Evolutionary conservation across 2,888 invertebrate species (phyloP).

Genomic region (Tyria jacobaeae): DNA sequence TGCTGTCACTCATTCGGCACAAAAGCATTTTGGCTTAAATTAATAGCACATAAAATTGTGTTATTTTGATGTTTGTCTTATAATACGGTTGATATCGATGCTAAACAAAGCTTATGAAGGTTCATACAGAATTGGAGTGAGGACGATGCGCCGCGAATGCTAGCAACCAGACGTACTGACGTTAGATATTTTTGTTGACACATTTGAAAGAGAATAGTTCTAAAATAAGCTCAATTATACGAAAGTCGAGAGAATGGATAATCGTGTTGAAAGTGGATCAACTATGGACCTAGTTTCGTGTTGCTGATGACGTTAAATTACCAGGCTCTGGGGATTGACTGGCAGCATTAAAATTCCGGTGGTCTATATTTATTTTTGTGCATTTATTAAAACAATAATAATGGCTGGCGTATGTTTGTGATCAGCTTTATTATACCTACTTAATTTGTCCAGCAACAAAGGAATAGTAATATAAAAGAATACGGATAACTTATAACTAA

Average conservation of each 20-base stretch:
- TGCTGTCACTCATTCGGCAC: slow-evolving; percentile 46
- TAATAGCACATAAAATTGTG: slow-evolving; percentile 63
- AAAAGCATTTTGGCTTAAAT: slow-evolving; percentile 54
- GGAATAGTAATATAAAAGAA: too few species aligned
- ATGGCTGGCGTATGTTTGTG: too few species aligned
- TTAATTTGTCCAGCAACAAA: too few species aligned
- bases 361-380: neutral
- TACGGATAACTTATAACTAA: too few species aligned
- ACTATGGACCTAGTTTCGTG: slow-evolving; percentile 36
- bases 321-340: neutral
- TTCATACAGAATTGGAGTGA: slow-evolving; percentile 45
- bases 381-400: neutral
- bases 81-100: slow-evolving; percentile 52
- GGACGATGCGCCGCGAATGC: slow-evolving; percentile 39
- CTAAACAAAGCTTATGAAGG: slow-evolving; percentile 57
- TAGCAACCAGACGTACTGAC: slow-evolving; percentile 32
- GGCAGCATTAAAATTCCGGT: neutral
- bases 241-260: slow-evolving; percentile 34
- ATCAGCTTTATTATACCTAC: too few species aligned
- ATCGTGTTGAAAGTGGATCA: slow-evolving; percentile 39
- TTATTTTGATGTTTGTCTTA: slow-evolving; percentile 66
- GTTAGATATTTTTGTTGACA: slow-evolving; percentile 52
- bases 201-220: slow-evolving; percentile 42
- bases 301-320: slow-evolving; percentile 14
- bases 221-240: slow-evolving; percentile 45